Percentiles rank a stretch among this genome's conserved stretches.
Conservation (phyloP, 2,797 vertebrate genomes). For the Notoglanidium macrostoma region DNA sequence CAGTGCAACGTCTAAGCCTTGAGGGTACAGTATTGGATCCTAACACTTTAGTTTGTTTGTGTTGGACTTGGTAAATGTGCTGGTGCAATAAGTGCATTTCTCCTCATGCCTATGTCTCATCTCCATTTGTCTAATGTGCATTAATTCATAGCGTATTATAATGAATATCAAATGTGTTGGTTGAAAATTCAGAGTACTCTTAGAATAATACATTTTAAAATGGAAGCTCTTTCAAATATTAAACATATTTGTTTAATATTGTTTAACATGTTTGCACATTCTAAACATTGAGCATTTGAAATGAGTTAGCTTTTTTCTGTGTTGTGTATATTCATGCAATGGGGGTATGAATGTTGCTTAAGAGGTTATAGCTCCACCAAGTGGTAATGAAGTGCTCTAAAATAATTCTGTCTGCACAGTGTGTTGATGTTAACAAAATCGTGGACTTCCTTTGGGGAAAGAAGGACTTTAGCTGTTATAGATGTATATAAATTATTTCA, state of each 20-base stretch:
- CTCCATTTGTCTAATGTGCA: neutral
- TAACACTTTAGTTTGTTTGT: neutral
- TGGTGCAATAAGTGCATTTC: neutral
- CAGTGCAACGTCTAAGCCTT: neutral
- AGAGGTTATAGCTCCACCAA: slow-evolving; percentile 40
- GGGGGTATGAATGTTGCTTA: neutral
- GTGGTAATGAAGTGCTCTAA: slow-evolving; percentile 22
- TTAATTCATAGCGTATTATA: neutral
- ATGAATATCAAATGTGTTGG: neutral
- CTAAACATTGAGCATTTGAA: neutral
- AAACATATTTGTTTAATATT: neutral
- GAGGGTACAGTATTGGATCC: neutral
- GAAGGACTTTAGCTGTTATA: neutral
- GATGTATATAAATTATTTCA: neutral
- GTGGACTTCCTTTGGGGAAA: too few species aligned
- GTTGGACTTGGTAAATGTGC: neutral
- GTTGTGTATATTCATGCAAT: neutral
- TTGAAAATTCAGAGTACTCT: neutral
- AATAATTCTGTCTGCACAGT: neutral
- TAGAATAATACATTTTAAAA: neutral
- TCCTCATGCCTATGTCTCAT: neutral
- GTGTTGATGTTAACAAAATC: neutral
- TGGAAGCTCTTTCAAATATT: neutral
- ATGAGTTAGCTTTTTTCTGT: neutral
- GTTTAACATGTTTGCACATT: neutral